A percentile compares a stretch with the other conserved stretches of the same genome.
Conservation (phyloP, 2,888 invertebrate genomes). For the Biston betularia region DNA sequence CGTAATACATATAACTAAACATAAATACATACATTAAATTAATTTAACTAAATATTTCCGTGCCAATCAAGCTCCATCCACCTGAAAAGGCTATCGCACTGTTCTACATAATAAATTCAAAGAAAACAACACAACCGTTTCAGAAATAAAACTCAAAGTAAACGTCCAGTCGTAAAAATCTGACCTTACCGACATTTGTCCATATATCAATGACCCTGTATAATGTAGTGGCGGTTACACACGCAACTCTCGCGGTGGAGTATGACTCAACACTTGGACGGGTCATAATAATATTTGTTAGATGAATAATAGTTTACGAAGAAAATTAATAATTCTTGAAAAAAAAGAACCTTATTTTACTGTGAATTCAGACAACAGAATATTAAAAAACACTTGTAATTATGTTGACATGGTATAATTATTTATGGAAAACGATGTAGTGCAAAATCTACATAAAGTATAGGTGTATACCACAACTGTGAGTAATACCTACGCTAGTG, state of each 20-base stretch:
- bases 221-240: slow-evolving; percentile 39
- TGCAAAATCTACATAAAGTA: slow-evolving; percentile 7
- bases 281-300: slow-evolving; percentile 40
- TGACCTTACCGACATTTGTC: slow-evolving; percentile 40
- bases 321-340: slow-evolving; percentile 24
- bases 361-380: neutral
- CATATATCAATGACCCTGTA: slow-evolving; percentile 45
- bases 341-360: neutral
- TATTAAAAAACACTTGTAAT: neutral
- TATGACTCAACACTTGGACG: slow-evolving; percentile 50
- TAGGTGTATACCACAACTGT: neutral
- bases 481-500: slow-evolving; percentile 10
- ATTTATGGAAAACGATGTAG: neutral
- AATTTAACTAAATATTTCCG: neutral
- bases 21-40: too few species aligned
- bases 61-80: slow-evolving; percentile 5
- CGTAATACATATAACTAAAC: too few species aligned
- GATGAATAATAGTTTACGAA: slow-evolving; percentile 30
- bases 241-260: slow-evolving; percentile 46
- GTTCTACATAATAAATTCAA: slow-evolving; percentile 5
- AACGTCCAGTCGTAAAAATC: slow-evolving; percentile 36
- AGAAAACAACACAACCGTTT: slow-evolving; percentile 16
- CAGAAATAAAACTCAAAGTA: slow-evolving; percentile 19
- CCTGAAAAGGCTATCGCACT: neutral
- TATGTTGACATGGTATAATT: slow-evolving; percentile 5